These are phyloP conservation scores for rat (Rattus norvegicus) DNA, from an alignment of 2,113 vertebrate genomes.

Conservation along the genomic window GRCr8 NC_086037.1:58454501-58455000, in stretches of 20 bases:
- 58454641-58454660: neutral
- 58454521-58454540: constrained; percentile 21
- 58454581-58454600: constrained; percentile 6
- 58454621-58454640: neutral
- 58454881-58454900: neutral
- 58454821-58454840: too few species aligned
- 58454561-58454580: constrained; percentile 10
- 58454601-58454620: neutral
- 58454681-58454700: neutral
- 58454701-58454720: neutral
- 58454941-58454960: neutral
- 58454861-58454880: neutral
- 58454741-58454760: neutral
- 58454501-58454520: constrained; percentile 41
- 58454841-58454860: too few species aligned
- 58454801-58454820: neutral
- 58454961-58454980: too few species aligned
- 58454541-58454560: constrained; percentile 28
- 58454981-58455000: neutral
- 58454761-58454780: too few species aligned
- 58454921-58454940: neutral
- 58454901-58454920: too few species aligned
- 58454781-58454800: neutral
- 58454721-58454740: neutral
- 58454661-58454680: neutral